Base-by-base conservation (phyloP, 1,140 invertebrate species). In the Bombyx mandarina region DNA sequence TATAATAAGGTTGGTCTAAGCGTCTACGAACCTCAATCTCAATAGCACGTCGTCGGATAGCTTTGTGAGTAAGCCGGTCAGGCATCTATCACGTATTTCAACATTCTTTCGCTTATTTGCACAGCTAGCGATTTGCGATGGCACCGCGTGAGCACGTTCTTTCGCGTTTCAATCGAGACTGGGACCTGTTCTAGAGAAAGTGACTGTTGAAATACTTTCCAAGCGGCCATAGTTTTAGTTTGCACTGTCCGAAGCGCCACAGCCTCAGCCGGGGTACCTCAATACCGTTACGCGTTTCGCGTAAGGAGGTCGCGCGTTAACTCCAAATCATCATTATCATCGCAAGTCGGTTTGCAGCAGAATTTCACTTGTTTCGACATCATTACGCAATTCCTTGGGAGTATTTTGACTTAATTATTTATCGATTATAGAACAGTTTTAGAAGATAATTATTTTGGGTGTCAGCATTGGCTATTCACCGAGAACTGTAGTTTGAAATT, bases 131-230 rank as follows among this genome's bases (percentile, higher is more conserved):
- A 47, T 48, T 54, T 43, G 51, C 35, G 55, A 51, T 44, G n/a
- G 43, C 54, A 56, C 49, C 65, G 54, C 58, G 53, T 53, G 46
- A 58, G 62, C 64, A 66, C 56, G 52, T 64, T 48, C 52, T 56
- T 35, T 35, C 26, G 69, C 59, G 61, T 58, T 62, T 53, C 64
- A 55, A 55, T 52, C 61, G 53, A 62, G 62, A 76, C 72, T 75
- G 71, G 75, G 73, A 79, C 74, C 72, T 74, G 71, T 80, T 73
- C 55, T 65, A 86, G 82, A 83, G 82, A 86, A 86, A 86, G 82
- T 86, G 80, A 72, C 73, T 64, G 66, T 71, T 75, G 70, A 67
- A 79, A 80, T 80, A 83, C 80, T 86, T 86, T 86, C 80, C 71
- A 80, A 77, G 77, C 60, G 62, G 52, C 62, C 68, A 63, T 68